Evolutionary conservation across 2,888 invertebrate species (phyloP).

Genomic region (Brassicogethes aeneus): DNA sequence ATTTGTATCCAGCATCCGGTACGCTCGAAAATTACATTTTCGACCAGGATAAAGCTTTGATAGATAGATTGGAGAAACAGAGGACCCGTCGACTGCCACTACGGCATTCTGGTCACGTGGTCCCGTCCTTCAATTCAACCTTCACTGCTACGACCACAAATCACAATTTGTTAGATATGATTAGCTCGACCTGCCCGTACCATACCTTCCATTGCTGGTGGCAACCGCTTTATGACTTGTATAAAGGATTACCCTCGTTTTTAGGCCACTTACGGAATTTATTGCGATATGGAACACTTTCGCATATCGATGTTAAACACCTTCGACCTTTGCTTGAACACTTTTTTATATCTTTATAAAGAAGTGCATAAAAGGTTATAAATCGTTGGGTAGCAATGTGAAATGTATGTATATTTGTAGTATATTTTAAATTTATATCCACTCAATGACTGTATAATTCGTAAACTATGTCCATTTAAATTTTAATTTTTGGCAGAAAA

Average conservation of each 20-base stretch:
- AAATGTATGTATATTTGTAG: no score
- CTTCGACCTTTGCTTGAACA: no score
- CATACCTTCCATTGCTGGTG: constrained; percentile 1
- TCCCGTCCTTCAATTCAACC: constrained; percentile 19
- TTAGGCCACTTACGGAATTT: background rate
- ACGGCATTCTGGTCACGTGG: constrained; percentile 27
- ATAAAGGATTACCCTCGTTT: background rate
- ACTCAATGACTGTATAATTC: no score
- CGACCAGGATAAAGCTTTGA: constrained; percentile 31
- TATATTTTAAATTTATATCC: no score
- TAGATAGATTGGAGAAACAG: constrained; percentile 29
- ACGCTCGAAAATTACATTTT: constrained; percentile 29
- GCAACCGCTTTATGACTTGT: background rate
- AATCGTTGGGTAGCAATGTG: no score
- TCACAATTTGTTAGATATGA: constrained; percentile 26
- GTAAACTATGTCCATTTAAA: no score
- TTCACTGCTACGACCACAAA: constrained; percentile 29
- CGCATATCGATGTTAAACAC: no score
- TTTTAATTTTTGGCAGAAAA: no score
- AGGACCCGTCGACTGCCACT: constrained; percentile 11
- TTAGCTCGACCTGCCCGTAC: background rate
- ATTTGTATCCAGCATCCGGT: constrained; percentile 18
- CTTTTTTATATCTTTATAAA: no score
- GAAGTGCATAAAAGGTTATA: no score
- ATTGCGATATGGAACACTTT: no score